Base-by-base conservation (phyloP, 2,888 invertebrate genomes). In the Acleris holmiana region DNA sequence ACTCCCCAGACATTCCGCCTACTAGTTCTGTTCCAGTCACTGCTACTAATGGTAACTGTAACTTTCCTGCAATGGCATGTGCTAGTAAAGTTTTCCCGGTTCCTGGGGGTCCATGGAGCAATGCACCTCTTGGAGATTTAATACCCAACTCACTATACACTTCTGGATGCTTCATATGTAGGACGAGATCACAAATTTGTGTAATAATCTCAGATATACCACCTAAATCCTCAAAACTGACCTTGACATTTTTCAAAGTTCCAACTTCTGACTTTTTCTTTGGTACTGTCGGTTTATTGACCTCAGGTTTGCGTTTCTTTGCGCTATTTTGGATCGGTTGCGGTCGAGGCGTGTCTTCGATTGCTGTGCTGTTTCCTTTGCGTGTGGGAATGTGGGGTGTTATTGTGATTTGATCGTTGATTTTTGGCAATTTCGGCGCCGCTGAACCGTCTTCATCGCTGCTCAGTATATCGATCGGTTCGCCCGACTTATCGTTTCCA, bases 91-190 rank as follows among this genome's bases (percentile, higher is more conserved):
- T 97, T 88, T 97, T 97, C 0, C 99, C 99, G 82, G 98, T 98
- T 0, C 99, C 99, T 0, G 99, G 98, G 0, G 99, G 99, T 0
- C 99, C 99, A 84, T 99, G 98, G 53, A 99, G 91, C 56, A 99
- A 88, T 75, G 99, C 96, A 25, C 99, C 99, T 78, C 97, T 94
- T 0, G 98, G 98, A 46, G 98, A 97, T 69, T 96, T 95, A 59
- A 98, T 95, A 1, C 98, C 98, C 68, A 99, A 92, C 71, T 95
- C 94, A 66, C 93, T 92, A 84, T 97, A 98, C n/a, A 98, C 95
- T 84, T 98, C 97, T 2, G 98, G 98, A 78, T 98, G 97, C 76
- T 96, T 96, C 84, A 99, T 95, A 80, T 98, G 98, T 72, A 97
- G 93, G 57, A 98, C 89, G 62, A 97, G 88, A 78, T 96, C 95